Conservation (phyloP, 1,140 invertebrate genomes). For the Pseudobourletiella spinata region DNA sequence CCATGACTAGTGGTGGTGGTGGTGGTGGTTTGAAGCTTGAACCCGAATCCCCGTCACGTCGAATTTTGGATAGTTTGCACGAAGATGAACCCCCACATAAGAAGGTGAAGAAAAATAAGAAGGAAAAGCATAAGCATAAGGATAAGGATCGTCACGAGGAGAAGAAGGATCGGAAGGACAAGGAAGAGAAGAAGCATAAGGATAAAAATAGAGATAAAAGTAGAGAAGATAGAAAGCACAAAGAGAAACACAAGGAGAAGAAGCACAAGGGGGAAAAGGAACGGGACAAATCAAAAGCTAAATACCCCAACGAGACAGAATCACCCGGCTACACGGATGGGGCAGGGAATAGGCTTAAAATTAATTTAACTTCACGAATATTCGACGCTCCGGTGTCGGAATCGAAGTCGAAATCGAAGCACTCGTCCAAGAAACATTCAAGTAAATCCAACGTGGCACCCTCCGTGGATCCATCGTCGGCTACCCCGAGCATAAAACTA, state of each 20-base stretch:
- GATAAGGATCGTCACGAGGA: slow-evolving; percentile 55
- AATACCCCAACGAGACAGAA: background rate
- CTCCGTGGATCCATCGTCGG: background rate
- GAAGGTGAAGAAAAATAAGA: slow-evolving; percentile 31
- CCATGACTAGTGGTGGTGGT: too few species aligned
- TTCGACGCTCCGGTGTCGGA: background rate
- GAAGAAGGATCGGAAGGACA: slow-evolving; percentile 46
- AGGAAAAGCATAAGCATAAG: slow-evolving; percentile 55
- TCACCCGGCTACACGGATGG: slow-evolving; percentile 4
- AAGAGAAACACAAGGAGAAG: slow-evolving; percentile 16
- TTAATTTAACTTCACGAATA: background rate
- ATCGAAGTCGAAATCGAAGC: slow-evolving; percentile 11
- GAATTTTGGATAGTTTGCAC: background rate
- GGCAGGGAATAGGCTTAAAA: slow-evolving; percentile 1
- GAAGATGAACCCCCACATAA: slow-evolving; percentile 2
- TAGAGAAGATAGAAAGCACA: slow-evolving; percentile 10
- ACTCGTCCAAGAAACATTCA: slow-evolving; percentile 5
- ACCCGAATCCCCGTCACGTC: background rate
- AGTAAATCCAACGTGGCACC: background rate
- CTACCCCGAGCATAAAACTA: background rate
- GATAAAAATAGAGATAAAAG: slow-evolving; percentile 15
- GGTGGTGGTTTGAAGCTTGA: too few species aligned
- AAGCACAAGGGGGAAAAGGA: slow-evolving; percentile 11
- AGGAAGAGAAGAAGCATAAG: slow-evolving; percentile 38
- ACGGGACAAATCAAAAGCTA: background rate